Conservation (phyloP, 30 jellyfish, hydroid and myxozoan species). For the Pseudorhiza aurosa region DNA sequence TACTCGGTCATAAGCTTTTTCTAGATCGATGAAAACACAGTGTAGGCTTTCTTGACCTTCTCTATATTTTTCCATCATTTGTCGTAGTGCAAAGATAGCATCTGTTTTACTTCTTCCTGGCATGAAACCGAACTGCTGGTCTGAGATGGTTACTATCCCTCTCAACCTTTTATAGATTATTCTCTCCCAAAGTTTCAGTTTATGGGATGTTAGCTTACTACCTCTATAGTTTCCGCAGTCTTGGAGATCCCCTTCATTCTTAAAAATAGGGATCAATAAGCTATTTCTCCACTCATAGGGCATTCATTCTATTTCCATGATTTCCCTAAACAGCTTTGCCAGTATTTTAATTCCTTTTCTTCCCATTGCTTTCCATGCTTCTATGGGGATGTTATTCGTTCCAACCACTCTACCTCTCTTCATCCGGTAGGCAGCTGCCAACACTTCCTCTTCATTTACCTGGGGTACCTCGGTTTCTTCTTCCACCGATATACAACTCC, state of each 20-base stretch:
- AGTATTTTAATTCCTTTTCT: conserved; percentile 18
- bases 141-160: background rate
- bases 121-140: conserved; percentile 9
- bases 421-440: conserved; percentile 11
- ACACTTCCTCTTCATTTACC: conserved; percentile 9
- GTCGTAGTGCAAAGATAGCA: conserved; percentile 22
- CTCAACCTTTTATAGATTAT: conserved; percentile 8
- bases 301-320: conserved; percentile 1
- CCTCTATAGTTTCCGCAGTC: conserved; percentile 49
- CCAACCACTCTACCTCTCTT: conserved; percentile 36
- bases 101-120: conserved; percentile 14
- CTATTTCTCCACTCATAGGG: conserved; percentile 39
- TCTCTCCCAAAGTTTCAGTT: conserved; percentile 11
- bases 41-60: conserved; percentile 2
- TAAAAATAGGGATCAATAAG: conserved; percentile 7
- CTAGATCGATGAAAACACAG: conserved; percentile 11
- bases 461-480: background rate
- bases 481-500: background rate
- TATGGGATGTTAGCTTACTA: conserved; percentile 13
- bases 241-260: conserved; percentile 30
- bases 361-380: conserved; percentile 24
- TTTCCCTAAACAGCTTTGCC: background rate
- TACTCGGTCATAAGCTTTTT: conserved; percentile 46
- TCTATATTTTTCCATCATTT: background rate
- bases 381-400: conserved; percentile 47